Evolutionary conservation across 2,888 invertebrate species (phyloP).

Genomic region (Thera britannica): DNA sequence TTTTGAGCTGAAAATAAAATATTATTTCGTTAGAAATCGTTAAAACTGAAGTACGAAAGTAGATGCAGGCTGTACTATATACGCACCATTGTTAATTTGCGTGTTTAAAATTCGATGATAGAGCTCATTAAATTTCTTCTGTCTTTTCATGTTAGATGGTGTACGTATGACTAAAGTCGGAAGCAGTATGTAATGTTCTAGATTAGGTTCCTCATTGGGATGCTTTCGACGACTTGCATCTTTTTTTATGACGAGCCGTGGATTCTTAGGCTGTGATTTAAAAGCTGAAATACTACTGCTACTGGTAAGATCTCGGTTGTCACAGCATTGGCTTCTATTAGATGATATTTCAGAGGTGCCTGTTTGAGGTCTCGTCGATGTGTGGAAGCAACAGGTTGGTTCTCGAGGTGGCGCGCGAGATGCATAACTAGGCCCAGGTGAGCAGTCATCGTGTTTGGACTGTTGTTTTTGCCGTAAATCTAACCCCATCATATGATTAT

Average conservation of each 20-base stretch:
- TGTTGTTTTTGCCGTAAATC: conserved; percentile 52
- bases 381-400: conserved; percentile 70
- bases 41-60: neutral
- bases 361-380: conserved; percentile 51
- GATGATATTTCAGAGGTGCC: conserved; percentile 31
- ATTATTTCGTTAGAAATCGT: neutral
- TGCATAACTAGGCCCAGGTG: conserved; percentile 70
- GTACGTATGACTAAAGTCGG: conserved; percentile 76
- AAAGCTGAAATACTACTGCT: conserved; percentile 56
- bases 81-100: conserved; percentile 62
- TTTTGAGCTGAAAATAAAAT: conserved; percentile 53
- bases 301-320: conserved; percentile 53
- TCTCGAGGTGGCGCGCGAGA: conserved; percentile 55
- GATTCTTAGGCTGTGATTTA: conserved; percentile 53
- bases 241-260: conserved; percentile 69
- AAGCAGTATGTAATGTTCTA: conserved; percentile 73
- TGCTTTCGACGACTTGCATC: conserved; percentile 61
- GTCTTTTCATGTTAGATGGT: conserved; percentile 74
- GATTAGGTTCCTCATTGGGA: conserved; percentile 63
- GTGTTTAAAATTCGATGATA: conserved; percentile 74
- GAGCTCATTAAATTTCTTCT: conserved; percentile 76
- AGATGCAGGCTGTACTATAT: neutral
- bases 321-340: conserved; percentile 33
- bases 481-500: conserved; percentile 55
- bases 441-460: conserved; percentile 56